A percentile compares a stretch with the other conserved stretches of the same genome.
phyloP scores from a whole-genome alignment of 2,888 invertebrate species.

The Rambutsinella grinnellia region DNA sequence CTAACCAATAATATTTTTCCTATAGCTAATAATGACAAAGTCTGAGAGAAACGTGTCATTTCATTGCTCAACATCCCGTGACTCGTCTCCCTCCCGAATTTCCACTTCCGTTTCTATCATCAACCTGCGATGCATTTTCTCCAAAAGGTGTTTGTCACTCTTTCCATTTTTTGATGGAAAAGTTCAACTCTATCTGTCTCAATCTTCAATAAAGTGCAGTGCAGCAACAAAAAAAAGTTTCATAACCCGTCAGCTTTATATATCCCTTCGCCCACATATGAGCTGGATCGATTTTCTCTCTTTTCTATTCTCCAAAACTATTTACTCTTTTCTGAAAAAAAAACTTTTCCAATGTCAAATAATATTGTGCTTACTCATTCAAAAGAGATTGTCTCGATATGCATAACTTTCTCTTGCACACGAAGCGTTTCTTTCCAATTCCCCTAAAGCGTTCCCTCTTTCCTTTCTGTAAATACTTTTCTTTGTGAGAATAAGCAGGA shows the following conservation, averaged over 20 bases:
- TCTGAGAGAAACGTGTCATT: background rate
- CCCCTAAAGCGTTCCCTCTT: background rate
- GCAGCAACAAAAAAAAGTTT: slow-evolving; percentile 10
- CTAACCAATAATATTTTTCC: background rate
- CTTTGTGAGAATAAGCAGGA: background rate
- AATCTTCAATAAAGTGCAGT: background rate
- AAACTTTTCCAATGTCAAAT: slow-evolving; percentile 29
- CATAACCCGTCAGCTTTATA: background rate
- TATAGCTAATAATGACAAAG: background rate
- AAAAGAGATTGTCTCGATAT: background rate
- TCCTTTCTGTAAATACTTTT: background rate
- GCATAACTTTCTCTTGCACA: too few relatives aligned
- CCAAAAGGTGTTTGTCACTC: background rate
- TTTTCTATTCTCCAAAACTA: background rate
- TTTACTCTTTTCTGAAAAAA: background rate
- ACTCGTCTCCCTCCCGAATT: slow-evolving; percentile 28
- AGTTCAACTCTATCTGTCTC: background rate
- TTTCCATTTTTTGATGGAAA: background rate
- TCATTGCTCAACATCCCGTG: slow-evolving; percentile 43
- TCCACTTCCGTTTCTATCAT: background rate
- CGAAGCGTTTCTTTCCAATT: background rate
- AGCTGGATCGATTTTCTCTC: slow-evolving; percentile 20
- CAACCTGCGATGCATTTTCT: background rate
- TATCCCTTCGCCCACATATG: too few relatives aligned
- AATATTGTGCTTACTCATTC: slow-evolving; percentile 28